Conservation (phyloP, 2,797 vertebrate genomes). For the Poecile montanus region DNA sequence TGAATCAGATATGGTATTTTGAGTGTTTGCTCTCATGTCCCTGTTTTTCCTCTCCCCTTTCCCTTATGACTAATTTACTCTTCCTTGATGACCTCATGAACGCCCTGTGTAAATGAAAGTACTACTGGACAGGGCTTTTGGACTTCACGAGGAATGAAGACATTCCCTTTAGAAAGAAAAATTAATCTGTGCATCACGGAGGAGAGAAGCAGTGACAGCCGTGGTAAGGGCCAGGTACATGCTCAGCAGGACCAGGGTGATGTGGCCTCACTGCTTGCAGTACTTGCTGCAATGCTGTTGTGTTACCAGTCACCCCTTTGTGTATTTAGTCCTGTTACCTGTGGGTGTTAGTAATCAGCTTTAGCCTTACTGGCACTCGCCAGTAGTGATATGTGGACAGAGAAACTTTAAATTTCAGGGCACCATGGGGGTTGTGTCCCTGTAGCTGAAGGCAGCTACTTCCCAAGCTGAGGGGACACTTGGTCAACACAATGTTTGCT, state of each 20-base stretch:
- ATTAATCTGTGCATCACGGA: not conserved
- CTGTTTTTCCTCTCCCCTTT: not conserved
- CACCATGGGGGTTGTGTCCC: not conserved
- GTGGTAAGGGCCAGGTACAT: not conserved
- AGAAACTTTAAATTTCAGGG: not conserved
- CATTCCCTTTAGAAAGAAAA: not conserved
- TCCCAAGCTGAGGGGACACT: not conserved
- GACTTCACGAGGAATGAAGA: not conserved
- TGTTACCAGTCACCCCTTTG: not conserved
- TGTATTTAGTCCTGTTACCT: not conserved
- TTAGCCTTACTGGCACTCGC: not conserved
- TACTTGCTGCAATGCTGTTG: not conserved
- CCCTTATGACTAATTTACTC: not conserved
- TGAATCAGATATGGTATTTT: not conserved
- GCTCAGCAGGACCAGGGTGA: not conserved
- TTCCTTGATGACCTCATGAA: not conserved
- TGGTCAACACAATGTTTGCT: not conserved
- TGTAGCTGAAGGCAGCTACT: not conserved
- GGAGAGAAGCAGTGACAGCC: not conserved
- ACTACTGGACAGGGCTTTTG: not conserved
- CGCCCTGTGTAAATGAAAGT: not conserved
- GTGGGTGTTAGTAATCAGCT: not conserved
- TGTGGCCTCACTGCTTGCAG: not conserved
- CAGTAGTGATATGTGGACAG: not conserved
- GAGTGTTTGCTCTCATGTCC: not conserved